phyloP scores from a whole-genome alignment of 2,888 invertebrate species.

The Caenorhabditis sp. region DNA sequence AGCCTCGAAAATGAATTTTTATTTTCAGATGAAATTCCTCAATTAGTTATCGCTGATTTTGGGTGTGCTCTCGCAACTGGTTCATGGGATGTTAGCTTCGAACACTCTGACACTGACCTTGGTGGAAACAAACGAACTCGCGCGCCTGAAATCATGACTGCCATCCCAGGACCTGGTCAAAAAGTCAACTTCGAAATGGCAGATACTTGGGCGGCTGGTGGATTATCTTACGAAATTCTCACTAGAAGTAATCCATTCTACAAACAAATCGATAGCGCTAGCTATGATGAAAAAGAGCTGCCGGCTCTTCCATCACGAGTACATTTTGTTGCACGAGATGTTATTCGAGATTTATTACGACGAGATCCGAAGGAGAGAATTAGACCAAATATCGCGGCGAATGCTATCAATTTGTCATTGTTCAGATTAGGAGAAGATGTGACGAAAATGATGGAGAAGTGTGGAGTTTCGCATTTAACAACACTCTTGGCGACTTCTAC shows the following conservation, averaged over 20 bases:
- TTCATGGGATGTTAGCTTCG: slow-evolving; percentile 70
- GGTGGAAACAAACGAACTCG: slow-evolving; percentile 85
- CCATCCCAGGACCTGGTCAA: slow-evolving; percentile 43
- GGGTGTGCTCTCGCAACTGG: slow-evolving; percentile 80
- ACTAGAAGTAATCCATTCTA: slow-evolving; percentile 73
- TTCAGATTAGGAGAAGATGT: slow-evolving; percentile 65
- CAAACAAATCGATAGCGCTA: slow-evolving; percentile 64
- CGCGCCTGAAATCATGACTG: slow-evolving; percentile 79
- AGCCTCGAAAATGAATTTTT: background rate
- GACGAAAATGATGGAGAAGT: slow-evolving; percentile 48
- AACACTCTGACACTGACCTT: slow-evolving; percentile 75
- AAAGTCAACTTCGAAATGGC: slow-evolving; percentile 73
- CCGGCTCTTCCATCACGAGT: slow-evolving; percentile 68
- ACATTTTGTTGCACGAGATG: slow-evolving; percentile 51
- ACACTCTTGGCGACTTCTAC: slow-evolving; percentile 12
- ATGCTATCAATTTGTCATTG: slow-evolving; percentile 63
- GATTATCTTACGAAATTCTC: slow-evolving; percentile 86
- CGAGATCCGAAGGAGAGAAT: slow-evolving; percentile 59
- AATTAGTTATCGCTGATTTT: slow-evolving; percentile 84
- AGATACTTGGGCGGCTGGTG: slow-evolving; percentile 86
- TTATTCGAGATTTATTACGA: slow-evolving; percentile 52
- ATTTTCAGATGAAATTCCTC: slow-evolving; percentile 76
- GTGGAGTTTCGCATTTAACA: slow-evolving; percentile 36
- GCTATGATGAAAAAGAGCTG: slow-evolving; percentile 71
- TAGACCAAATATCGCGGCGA: slow-evolving; percentile 60